Percentiles rank a stretch among this genome's conserved stretches.
phyloP scores from a whole-genome alignment of 2,113 vertebrate species.

The Panthera leo region DNA sequence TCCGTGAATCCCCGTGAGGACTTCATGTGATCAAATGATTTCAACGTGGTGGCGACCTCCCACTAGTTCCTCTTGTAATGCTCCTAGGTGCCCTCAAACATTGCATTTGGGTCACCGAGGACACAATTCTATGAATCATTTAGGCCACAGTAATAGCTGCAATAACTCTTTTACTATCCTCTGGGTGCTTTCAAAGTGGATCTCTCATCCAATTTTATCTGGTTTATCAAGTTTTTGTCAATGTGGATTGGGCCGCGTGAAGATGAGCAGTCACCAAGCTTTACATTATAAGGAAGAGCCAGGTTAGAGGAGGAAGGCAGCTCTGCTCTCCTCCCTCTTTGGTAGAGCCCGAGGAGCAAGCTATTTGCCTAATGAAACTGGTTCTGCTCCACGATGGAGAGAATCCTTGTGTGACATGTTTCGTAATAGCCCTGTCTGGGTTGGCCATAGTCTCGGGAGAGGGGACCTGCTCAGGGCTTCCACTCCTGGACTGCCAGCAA shows the following conservation, averaged over 20 bases:
- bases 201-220: not conserved
- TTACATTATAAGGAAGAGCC: not conserved
- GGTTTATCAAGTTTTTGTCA: not conserved
- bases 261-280: not conserved
- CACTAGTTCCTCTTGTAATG: not conserved
- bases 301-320: not conserved
- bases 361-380: slow-evolving; percentile 30
- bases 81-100: not conserved
- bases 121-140: not conserved
- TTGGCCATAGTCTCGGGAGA: not conserved
- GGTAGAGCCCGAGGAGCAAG: not conserved
- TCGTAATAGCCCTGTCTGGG: not conserved
- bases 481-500: not conserved
- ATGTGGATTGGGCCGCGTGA: not conserved
- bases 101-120: not conserved
- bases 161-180: not conserved
- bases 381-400: not conserved
- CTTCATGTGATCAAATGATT: not conserved
- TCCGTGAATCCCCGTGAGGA: rapidly evolving
- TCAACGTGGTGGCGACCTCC: not conserved
- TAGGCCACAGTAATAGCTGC: not conserved
- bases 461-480: not conserved
- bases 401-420: not conserved
- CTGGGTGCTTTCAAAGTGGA: not conserved
- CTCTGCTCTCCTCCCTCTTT: not conserved